Evolutionary conservation across 2,113 vertebrate genomes (phyloP).

Genomic region (Lasiurus cinereus): DNA sequence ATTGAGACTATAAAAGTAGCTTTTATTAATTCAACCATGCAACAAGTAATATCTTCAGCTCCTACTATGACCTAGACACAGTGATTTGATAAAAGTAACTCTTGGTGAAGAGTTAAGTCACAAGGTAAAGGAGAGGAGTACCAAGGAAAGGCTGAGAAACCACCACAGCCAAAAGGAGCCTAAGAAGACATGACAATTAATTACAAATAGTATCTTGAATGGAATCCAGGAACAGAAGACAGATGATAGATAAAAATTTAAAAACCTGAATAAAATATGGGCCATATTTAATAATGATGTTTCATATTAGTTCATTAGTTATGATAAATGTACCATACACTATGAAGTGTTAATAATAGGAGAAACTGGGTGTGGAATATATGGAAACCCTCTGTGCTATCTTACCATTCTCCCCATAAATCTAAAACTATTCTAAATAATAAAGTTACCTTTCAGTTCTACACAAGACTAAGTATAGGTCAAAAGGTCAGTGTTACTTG

Average conservation of each 20-base stretch:
- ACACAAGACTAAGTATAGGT: not conserved
- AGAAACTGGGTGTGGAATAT: not conserved
- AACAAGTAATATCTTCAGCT: not conserved
- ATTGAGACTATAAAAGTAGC: not conserved
- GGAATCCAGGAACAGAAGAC: not conserved
- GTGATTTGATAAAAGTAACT: not conserved
- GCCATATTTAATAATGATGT: not conserved
- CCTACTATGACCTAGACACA: not conserved
- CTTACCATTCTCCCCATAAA: not conserved
- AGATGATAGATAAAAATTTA: not conserved
- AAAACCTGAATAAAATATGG: not conserved
- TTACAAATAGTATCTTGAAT: not conserved
- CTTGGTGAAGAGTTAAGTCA: conserved; percentile 19
- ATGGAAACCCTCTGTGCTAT: not conserved
- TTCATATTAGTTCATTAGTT: not conserved
- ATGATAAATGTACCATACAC: not conserved
- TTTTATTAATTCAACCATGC: conserved; percentile 52
- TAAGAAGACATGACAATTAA: not conserved
- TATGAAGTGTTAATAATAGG: not conserved
- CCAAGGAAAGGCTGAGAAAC: not conserved
- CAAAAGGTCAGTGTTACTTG: not conserved
- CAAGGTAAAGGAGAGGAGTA: not conserved
- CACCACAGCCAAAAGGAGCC: not conserved
- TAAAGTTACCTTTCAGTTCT: not conserved
- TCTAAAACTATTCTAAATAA: not conserved